Base-by-base conservation (phyloP, 2,113 vertebrate genomes). In the Centropus unirufus region DNA sequence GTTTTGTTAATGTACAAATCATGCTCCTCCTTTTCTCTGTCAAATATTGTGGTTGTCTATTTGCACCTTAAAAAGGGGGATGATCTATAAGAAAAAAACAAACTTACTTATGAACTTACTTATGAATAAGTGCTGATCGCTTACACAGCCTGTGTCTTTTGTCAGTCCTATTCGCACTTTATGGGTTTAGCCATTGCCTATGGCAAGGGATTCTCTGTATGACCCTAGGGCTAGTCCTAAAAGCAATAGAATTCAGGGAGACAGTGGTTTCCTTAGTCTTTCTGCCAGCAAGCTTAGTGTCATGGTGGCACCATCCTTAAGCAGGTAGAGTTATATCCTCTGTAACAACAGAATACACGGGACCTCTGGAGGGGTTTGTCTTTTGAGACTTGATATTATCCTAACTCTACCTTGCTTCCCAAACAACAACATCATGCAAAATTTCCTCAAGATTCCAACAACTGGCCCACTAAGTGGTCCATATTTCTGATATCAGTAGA, bases 1-100 rank as follows among this genome's bases (percentile, higher is more conserved):
- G 82, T 74, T 96, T 95, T 94, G 94, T 91, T 97, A 92, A 98
- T 96, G 83, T 96, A 64, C 89, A 97, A 96, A 95, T 83, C 92
- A 86, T 91, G 87, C 76, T 94, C 77, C 55, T 69, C 57, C 83
- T 83, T 54, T 84, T 54, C 69, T 57, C 70, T 95, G 83, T 68
- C 89, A 95, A 87, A 80, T 39, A 78, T 49, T 69, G 78, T 11
- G 44, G 90, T 21, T 85, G 52, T 70, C 59, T 96, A 86, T 93
- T 69, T 91, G 72, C 63, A 64, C 51, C 63, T 89, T 92, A n/a
- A 49, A 62, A 87, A 89, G 52, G 27, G 49, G 49, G n/a, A 6
- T 0, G 2, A 77, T 54, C 32, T 82, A 75, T 34, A 94, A 96
- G 40, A 51, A 80, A 82, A 90, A 95, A 69, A 8, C 46, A 78